A percentile compares a stretch with the other conserved stretches of the same genome.
These are phyloP conservation scores for Chrysogorgia sp. DNA, from an alignment of 92 coral and sea anemone species.

Conservation along the genomic window DNA sequence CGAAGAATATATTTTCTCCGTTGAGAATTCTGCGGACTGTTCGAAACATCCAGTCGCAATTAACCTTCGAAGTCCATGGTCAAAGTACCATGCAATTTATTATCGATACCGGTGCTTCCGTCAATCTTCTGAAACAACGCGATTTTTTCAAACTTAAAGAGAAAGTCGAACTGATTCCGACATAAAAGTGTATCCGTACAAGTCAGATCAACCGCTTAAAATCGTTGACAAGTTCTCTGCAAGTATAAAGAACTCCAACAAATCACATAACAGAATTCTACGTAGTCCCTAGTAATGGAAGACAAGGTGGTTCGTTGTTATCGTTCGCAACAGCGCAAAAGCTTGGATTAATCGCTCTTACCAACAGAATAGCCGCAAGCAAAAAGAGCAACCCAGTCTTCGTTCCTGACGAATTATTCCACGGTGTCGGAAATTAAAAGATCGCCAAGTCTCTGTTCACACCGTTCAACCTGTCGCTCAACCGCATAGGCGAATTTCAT, in stretches of 20 bases:
- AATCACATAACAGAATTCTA: conserved; percentile 10
- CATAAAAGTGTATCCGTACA: background rate
- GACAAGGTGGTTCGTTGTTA: conserved; percentile 13
- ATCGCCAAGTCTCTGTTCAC: conserved; percentile 4
- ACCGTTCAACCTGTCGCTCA: conserved; percentile 31
- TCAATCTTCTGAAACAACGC: conserved; percentile 8
- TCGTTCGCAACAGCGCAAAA: conserved; percentile 24
- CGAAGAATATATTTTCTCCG: too few species aligned
- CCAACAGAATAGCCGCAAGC: background rate
- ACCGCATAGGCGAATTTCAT: conserved; percentile 22
- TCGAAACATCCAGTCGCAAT: too few species aligned
- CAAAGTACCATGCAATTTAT: background rate
- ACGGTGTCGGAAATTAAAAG: conserved; percentile 21
- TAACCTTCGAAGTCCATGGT: too few species aligned
- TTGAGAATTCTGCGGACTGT: too few species aligned
- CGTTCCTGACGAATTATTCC: background rate
- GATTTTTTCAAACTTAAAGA: conserved; percentile 1
- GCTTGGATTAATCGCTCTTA: conserved; percentile 17
- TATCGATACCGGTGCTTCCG: conserved; percentile 16
- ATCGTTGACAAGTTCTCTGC: background rate
- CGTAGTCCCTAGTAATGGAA: conserved; percentile 12
- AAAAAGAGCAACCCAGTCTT: background rate
- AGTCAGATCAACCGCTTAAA: background rate
- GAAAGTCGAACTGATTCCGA: background rate
- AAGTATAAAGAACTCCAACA: too few species aligned